phyloP scores from a whole-genome alignment of 2,888 invertebrate species.

The Tuta absoluta region DNA sequence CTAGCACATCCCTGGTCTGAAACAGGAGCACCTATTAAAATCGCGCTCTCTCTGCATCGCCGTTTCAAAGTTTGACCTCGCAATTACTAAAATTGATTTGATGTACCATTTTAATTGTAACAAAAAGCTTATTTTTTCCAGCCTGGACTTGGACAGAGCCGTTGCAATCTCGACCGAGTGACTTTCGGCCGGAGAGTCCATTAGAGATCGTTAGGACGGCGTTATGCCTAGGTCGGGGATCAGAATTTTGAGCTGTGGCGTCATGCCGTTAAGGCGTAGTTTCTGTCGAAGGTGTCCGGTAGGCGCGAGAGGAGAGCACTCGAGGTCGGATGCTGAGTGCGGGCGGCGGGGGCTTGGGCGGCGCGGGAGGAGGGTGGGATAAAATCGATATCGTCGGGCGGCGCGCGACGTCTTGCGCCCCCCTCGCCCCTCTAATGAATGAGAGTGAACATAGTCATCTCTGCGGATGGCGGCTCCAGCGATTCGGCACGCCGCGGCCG shows the following conservation, averaged over 20 bases:
- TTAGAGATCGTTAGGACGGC: conserved; percentile 66
- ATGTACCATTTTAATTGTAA: conserved; percentile 82
- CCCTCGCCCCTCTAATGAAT: conserved; percentile 77
- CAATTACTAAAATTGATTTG: conserved; percentile 81
- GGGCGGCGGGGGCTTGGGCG: conserved; percentile 63
- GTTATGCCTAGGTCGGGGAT: conserved; percentile 50
- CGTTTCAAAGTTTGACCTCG: conserved; percentile 77
- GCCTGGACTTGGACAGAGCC: conserved; percentile 59
- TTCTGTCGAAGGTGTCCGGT: conserved; percentile 77
- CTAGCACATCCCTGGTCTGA: neutral
- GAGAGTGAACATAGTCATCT: conserved; percentile 79
- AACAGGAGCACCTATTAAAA: conserved; percentile 4
- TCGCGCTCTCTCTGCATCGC: conserved; percentile 3
- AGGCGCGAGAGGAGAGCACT: conserved; percentile 80
- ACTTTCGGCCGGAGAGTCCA: conserved; percentile 76
- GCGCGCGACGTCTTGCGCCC: conserved; percentile 78
- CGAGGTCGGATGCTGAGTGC: conserved; percentile 80
- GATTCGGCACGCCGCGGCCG: conserved; percentile 32
- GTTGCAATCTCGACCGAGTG: conserved; percentile 79
- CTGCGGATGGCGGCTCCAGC: conserved; percentile 72
- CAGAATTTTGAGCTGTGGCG: conserved; percentile 76
- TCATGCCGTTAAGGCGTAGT: conserved; percentile 75
- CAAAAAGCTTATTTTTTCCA: conserved; percentile 80
- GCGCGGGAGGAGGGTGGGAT: conserved; percentile 69
- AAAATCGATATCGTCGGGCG: conserved; percentile 81